phyloP scores from a whole-genome alignment of 2,113 vertebrate genomes.

The Muntiacus muntjak region DNA sequence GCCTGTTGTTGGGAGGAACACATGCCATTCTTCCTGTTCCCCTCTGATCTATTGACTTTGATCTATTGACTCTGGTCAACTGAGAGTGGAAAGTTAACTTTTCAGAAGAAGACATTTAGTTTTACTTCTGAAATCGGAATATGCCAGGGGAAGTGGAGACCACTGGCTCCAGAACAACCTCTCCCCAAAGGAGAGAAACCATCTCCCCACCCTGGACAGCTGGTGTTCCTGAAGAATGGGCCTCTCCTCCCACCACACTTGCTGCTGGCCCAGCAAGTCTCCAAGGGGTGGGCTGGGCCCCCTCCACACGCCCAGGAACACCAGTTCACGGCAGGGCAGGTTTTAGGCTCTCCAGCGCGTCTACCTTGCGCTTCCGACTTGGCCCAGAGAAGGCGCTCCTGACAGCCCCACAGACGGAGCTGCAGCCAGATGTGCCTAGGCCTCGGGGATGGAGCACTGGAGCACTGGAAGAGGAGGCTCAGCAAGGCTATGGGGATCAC shows the following conservation, averaged over 20 bases:
- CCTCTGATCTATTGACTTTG: not conserved
- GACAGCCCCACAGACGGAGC: conserved; percentile 79
- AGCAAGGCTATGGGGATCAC: conserved; percentile 82
- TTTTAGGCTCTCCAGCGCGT: not conserved
- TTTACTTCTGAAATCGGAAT: conserved; percentile 47
- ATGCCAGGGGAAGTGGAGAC: not conserved
- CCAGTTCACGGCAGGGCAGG: not conserved
- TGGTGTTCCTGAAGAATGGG: not conserved
- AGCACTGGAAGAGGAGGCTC: conserved; percentile 76
- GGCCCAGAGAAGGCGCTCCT: conserved; percentile 20
- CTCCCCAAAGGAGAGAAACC: not conserved
- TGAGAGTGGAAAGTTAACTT: not conserved
- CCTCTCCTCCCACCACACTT: not conserved
- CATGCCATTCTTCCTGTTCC: not conserved
- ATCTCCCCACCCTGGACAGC: not conserved
- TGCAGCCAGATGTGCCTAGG: conserved; percentile 69
- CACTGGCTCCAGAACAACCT: not conserved
- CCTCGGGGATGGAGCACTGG: conserved; percentile 68
- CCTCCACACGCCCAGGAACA: not conserved
- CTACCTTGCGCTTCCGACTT: not conserved
- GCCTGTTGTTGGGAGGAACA: not conserved
- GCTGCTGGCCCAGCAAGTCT: not conserved
- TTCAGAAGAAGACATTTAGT: not conserved
- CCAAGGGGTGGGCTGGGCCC: not conserved
- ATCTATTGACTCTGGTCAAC: not conserved